Conservation (phyloP, 2,113 vertebrate species). For the Nansenia antarctica region DNA sequence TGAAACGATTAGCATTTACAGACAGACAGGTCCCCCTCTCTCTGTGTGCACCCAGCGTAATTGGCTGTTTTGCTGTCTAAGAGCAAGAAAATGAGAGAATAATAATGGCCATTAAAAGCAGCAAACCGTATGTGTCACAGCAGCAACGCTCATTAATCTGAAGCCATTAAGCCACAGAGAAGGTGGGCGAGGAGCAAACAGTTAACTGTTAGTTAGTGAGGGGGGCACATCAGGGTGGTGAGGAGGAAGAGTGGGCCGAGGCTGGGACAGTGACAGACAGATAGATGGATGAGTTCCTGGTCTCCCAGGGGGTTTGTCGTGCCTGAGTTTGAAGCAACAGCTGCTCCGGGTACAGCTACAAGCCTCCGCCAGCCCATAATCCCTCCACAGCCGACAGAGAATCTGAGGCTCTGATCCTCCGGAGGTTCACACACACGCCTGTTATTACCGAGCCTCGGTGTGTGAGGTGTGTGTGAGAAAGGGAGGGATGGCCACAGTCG, state of each 20-base stretch:
- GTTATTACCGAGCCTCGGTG: neutral
- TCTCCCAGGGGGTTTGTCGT: neutral
- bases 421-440: neutral
- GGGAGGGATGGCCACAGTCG: neutral
- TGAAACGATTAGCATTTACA: constrained; percentile 22
- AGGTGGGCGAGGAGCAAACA: neutral
- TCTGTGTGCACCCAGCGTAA: neutral
- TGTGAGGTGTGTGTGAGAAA: neutral
- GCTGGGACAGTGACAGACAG: neutral
- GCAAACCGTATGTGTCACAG: neutral
- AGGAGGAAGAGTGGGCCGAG: too few species aligned
- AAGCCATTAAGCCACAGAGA: neutral
- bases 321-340: neutral
- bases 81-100: neutral
- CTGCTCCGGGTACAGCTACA: neutral
- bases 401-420: neutral
- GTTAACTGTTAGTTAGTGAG: neutral
- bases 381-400: neutral
- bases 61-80: constrained; percentile 2
- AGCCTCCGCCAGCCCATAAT: too few species aligned
- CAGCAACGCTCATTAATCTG: neutral
- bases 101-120: neutral
- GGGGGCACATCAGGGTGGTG: neutral
- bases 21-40: constrained; percentile 2
- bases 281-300: neutral